Percentiles rank a stretch among this genome's conserved stretches.
phyloP scores from a whole-genome alignment of 2,888 invertebrate genomes.

The Phyllotreta striolata region DNA sequence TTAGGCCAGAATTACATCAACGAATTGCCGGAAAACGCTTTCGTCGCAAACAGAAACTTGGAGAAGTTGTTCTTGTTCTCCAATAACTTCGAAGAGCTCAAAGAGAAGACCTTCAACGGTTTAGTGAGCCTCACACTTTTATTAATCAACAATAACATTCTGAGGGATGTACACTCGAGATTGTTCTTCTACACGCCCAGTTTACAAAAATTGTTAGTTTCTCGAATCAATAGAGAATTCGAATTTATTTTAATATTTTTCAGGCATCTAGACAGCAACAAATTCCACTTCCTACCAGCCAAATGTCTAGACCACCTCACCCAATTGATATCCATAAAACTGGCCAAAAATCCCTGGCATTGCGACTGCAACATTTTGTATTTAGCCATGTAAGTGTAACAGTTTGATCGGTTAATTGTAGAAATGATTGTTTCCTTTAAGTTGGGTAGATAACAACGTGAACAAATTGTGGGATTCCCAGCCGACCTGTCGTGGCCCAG shows the following conservation, averaged over 20 bases:
- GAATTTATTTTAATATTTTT: conserved; percentile 47
- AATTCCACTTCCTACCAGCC: conserved; percentile 73
- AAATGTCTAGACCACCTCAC: conserved; percentile 72
- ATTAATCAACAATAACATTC: conserved; percentile 75
- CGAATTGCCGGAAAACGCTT: conserved; percentile 67
- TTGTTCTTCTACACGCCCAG: conserved; percentile 71
- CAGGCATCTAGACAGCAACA: conserved; percentile 80
- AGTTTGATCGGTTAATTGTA: conserved; percentile 11
- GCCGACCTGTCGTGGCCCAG: conserved; percentile 76
- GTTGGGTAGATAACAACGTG: conserved; percentile 73
- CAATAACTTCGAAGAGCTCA: conserved; percentile 72
- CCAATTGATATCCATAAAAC: conserved; percentile 71
- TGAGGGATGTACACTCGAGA: conserved; percentile 70
- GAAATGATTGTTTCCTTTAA: conserved; percentile 54
- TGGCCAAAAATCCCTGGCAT: conserved; percentile 82
- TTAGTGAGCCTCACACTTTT: conserved; percentile 72
- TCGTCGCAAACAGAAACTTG: conserved; percentile 66
- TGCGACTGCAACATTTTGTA: conserved; percentile 80
- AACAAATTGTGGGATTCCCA: conserved; percentile 75
- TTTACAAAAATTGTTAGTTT: conserved; percentile 74
- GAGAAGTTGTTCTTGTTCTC: conserved; percentile 74
- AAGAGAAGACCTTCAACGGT: conserved; percentile 69
- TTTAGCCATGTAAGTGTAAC: conserved; percentile 70
- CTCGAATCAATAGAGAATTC: conserved; percentile 8
- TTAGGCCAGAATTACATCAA: conserved; percentile 73